A percentile compares a stretch with the other conserved stretches of the same genome.
Conservation (phyloP, 2,888 invertebrate genomes). For the Timema podura region DNA sequence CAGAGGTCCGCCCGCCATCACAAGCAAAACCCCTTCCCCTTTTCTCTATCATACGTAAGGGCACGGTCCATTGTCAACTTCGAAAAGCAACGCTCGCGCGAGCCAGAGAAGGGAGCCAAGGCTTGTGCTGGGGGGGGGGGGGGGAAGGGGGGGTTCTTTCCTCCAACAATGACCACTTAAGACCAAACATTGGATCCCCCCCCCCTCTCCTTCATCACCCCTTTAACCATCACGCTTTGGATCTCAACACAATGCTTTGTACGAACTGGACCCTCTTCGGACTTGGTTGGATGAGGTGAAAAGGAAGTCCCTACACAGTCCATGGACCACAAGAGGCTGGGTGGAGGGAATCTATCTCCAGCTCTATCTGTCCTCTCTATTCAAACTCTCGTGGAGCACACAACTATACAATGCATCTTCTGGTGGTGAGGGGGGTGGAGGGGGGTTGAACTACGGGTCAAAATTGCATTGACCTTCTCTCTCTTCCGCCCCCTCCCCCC, state of each 20-base stretch:
- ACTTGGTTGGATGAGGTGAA: constrained; percentile 11
- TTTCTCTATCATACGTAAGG: no score
- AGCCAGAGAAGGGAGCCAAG: constrained; percentile 4
- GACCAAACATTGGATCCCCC: constrained; percentile 21
- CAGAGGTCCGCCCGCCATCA: no score
- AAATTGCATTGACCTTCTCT: constrained; percentile 17
- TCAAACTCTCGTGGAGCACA: not conserved
- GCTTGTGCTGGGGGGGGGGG: not conserved
- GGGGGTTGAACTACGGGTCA: constrained; percentile 13
- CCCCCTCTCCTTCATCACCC: not conserved
- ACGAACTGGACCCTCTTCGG: no score
- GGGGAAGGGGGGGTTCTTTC: not conserved
- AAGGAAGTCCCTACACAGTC: not conserved
- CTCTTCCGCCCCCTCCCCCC: constrained; percentile 13
- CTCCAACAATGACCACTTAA: constrained; percentile 29
- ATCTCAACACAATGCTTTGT: no score
- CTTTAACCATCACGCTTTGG: no score
- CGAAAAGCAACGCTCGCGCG: not conserved
- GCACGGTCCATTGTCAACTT: constrained; percentile 22
- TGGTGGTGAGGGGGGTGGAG: not conserved
- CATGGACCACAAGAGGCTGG: constrained; percentile 9
- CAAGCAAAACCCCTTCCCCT: no score
- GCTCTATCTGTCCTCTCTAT: not conserved
- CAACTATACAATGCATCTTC: constrained; percentile 13
- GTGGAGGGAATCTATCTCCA: constrained; percentile 12